These are phyloP conservation scores for Diarsia dahlii DNA, from an alignment of 2,888 invertebrate genomes.

Conservation along the genomic window DNA sequence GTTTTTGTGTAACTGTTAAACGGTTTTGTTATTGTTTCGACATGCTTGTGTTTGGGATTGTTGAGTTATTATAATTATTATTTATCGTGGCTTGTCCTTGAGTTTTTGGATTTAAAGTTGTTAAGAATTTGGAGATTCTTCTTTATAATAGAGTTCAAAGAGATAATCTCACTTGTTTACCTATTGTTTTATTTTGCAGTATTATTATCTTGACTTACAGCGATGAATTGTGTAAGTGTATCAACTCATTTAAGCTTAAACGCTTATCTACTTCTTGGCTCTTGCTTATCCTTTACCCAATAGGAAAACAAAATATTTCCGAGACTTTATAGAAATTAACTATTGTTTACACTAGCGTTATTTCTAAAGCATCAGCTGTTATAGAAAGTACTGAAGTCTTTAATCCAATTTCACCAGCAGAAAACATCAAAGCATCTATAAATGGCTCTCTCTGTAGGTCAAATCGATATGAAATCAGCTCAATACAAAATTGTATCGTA, in stretches of 20 bases:
- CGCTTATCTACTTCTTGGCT: not conserved
- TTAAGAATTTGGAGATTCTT: not conserved
- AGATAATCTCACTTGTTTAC: not conserved
- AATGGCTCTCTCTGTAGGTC: slow-evolving; percentile 52
- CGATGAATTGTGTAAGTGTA: not conserved
- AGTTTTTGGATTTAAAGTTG: not conserved
- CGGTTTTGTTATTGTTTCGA: slow-evolving; percentile 47
- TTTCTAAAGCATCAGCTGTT: slow-evolving; percentile 16
- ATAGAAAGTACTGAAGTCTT: slow-evolving; percentile 10
- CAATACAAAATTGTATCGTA: slow-evolving; percentile 44
- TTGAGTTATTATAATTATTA: slow-evolving; percentile 17
- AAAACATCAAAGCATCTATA: slow-evolving; percentile 47
- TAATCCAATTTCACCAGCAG: slow-evolving; percentile 26
- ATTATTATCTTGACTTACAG: not conserved
- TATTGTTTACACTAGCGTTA: not conserved
- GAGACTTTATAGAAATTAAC: not conserved
- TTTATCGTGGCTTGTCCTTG: not conserved
- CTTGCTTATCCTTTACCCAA: not conserved
- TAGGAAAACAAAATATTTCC: not conserved
- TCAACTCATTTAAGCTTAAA: not conserved
- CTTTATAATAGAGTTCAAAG: not conserved
- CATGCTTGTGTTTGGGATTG: slow-evolving; percentile 13
- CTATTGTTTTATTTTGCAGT: not conserved
- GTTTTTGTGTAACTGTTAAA: slow-evolving; percentile 55
- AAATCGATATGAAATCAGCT: slow-evolving; percentile 55